Evolutionary conservation across 1,140 invertebrate species (phyloP).

Genomic region (Orussus abietinus): DNA sequence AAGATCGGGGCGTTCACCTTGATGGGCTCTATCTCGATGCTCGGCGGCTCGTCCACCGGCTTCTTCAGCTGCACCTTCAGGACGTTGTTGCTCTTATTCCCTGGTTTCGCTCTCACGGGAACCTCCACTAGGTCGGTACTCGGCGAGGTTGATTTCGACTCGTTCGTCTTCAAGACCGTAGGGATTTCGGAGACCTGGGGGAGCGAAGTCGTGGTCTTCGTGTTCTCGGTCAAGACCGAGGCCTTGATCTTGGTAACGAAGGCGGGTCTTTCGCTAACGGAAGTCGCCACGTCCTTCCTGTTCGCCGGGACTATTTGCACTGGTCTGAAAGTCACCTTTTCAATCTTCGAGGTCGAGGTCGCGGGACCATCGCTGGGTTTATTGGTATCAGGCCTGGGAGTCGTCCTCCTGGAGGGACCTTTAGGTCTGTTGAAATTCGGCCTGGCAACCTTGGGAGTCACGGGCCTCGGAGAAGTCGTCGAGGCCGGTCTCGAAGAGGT

Average conservation of each 20-base stretch:
- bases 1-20: conserved; percentile 37
- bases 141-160: conserved; percentile 15
- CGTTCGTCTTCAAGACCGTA: conserved; percentile 1
- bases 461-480: conserved; percentile 2
- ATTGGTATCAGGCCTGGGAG: conserved; percentile 21
- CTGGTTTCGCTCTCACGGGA: conserved; percentile 20
- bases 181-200: neutral
- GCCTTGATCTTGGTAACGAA: conserved; percentile 46
- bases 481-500: conserved; percentile 20
- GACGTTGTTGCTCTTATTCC: conserved; percentile 31
- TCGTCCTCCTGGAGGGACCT: conserved; percentile 14
- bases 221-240: conserved; percentile 27
- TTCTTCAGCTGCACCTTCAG: conserved; percentile 38
- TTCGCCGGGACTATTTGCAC: conserved; percentile 29
- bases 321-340: conserved; percentile 47
- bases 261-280: conserved; percentile 34
- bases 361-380: too few relatives aligned
- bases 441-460: neutral
- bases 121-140: conserved; percentile 15
- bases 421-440: conserved; percentile 17
- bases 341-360: conserved; percentile 40
- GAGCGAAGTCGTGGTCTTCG: conserved; percentile 10
- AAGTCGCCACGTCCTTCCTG: conserved; percentile 24
- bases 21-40: conserved; percentile 36
- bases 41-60: conserved; percentile 29